Evolutionary conservation across 2,797 vertebrate genomes (phyloP).

Genomic region (Lithobates sylvaticus): DNA sequence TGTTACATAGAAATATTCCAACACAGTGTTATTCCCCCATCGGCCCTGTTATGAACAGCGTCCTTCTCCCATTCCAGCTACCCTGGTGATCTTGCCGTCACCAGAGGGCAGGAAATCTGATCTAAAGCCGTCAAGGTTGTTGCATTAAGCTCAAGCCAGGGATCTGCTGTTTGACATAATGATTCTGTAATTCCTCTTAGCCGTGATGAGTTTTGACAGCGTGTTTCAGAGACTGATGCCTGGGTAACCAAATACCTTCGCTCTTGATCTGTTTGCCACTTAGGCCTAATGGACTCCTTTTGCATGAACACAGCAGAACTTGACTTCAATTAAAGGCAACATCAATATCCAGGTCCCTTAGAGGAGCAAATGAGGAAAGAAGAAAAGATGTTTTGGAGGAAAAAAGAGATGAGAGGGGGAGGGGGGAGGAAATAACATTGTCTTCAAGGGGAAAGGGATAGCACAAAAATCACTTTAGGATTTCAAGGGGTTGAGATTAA

Average conservation of each 20-base stretch:
- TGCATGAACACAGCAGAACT: conserved; percentile 63
- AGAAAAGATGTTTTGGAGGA: conserved; percentile 47
- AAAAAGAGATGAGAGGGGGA: conserved; percentile 2
- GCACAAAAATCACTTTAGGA: conserved; percentile 13
- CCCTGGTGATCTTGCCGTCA: conserved; percentile 43
- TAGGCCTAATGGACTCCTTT: conserved; percentile 63
- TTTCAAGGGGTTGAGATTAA: conserved; percentile 3
- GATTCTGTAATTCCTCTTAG: conserved; percentile 63
- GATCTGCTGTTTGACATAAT: conserved; percentile 59
- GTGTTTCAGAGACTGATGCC: conserved; percentile 52
- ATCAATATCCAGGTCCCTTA: conserved; percentile 58
- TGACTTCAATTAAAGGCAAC: conserved; percentile 63
- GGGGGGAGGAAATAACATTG: conserved; percentile 29
- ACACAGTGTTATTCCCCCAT: background rate
- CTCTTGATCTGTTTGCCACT: conserved; percentile 63
- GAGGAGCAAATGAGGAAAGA: conserved; percentile 43
- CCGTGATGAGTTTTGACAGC: conserved; percentile 62
- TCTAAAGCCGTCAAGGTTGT: conserved; percentile 39
- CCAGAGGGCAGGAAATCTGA: conserved; percentile 56
- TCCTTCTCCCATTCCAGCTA: conserved; percentile 38
- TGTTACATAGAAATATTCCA: conserved; percentile 6
- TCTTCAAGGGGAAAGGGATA: conserved; percentile 17
- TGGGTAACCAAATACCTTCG: conserved; percentile 60
- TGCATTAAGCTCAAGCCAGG: conserved; percentile 58
- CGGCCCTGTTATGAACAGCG: conserved; percentile 1